Evolutionary conservation across 92 coral and sea anemone species (phyloP).

Genomic region (Zoanthus gigantus): DNA sequence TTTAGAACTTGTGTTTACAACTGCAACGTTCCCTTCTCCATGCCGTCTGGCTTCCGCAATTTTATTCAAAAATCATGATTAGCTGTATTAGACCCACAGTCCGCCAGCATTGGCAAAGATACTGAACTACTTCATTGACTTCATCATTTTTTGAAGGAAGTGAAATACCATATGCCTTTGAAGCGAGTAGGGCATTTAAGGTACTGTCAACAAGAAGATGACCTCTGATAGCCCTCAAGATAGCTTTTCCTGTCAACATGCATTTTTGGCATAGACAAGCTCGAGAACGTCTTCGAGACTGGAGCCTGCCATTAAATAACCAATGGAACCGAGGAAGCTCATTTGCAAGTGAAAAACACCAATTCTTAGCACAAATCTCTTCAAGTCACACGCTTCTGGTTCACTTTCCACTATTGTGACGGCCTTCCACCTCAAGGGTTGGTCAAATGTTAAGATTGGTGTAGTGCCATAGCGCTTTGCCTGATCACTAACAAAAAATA

Average conservation of each 20-base stretch:
- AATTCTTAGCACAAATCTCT: conserved; percentile 53
- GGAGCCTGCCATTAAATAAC: conserved; percentile 63
- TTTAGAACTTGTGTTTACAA: neutral
- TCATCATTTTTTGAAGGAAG: too few species aligned
- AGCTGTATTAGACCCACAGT: neutral
- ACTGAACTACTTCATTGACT: too few species aligned
- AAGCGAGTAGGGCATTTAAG: conserved; percentile 39
- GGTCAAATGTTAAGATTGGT: conserved; percentile 67
- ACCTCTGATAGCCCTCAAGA: conserved; percentile 55
- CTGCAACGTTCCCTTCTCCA: neutral
- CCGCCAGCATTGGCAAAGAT: too few species aligned
- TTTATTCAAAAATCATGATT: neutral
- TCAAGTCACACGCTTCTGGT: conserved; percentile 45
- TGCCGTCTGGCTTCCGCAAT: neutral
- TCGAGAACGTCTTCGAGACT: conserved; percentile 63
- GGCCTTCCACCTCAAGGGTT: conserved; percentile 76
- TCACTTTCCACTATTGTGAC: conserved; percentile 44
- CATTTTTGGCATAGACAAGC: conserved; percentile 60
- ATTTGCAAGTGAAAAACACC: conserved; percentile 69
- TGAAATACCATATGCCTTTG: neutral
- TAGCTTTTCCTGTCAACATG: conserved; percentile 70
- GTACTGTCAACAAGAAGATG: conserved; percentile 35
- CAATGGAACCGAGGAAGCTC: conserved; percentile 67
- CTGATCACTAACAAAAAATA: conserved; percentile 53
- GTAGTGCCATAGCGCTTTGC: conserved; percentile 52